Evolutionary conservation across 2,888 invertebrate species (phyloP).

Genomic region (Eristalis intricaria): DNA sequence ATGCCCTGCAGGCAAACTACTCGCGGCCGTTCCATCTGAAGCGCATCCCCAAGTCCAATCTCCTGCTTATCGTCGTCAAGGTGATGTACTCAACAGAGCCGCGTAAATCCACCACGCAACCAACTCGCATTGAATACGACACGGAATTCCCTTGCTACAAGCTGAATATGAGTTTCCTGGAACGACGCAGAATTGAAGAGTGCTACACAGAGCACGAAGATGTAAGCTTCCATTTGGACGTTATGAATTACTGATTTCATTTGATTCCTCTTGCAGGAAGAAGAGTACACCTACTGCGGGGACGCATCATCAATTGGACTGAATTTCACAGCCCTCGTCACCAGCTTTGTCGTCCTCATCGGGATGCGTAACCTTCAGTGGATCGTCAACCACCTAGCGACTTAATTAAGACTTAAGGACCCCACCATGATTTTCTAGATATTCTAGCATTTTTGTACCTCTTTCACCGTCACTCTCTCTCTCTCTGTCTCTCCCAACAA

Average conservation of each 20-base stretch:
- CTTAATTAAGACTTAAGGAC: constrained; percentile 19
- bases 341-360: constrained; percentile 23
- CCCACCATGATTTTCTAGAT: constrained; percentile 56
- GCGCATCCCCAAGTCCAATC: constrained; percentile 89
- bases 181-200: constrained; percentile 86
- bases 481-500: constrained; percentile 56
- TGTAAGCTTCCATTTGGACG: constrained; percentile 80
- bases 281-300: constrained; percentile 79
- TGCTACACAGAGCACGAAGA: constrained; percentile 90
- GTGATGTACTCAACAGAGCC: constrained; percentile 81
- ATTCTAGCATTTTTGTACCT: constrained; percentile 56
- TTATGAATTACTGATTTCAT: background rate
- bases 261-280: constrained; percentile 75
- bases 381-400: constrained; percentile 36
- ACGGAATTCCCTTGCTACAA: constrained; percentile 89
- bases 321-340: constrained; percentile 60
- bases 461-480: background rate
- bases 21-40: constrained; percentile 87
- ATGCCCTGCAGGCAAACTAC: constrained; percentile 80
- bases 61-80: constrained; percentile 89
- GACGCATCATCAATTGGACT: constrained; percentile 76
- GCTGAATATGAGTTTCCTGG: constrained; percentile 86
- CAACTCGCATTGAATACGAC: constrained; percentile 82
- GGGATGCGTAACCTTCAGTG: constrained; percentile 73
- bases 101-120: constrained; percentile 82